These are phyloP conservation scores for Lottia scabra DNA, from an alignment of 2,888 invertebrate species.

Conservation along the genomic window DNA sequence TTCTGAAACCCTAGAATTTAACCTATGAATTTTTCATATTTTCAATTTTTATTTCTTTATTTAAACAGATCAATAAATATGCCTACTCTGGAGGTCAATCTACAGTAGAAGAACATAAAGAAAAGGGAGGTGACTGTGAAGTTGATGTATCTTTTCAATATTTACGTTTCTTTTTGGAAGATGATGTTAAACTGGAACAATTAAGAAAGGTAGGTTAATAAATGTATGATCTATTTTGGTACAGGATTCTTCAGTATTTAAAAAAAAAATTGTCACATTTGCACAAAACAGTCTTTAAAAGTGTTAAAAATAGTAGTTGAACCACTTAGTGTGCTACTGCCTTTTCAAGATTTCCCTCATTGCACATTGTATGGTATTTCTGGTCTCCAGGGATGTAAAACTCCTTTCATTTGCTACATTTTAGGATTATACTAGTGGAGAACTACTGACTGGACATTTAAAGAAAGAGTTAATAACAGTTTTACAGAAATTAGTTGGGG, in stretches of 20 bases:
- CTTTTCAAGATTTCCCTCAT: no score
- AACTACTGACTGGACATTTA: constrained; percentile 91
- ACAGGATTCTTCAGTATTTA: no score
- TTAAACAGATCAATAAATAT: constrained; percentile 83
- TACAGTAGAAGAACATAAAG: constrained; percentile 92
- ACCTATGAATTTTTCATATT: no score
- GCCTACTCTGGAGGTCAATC: constrained; percentile 97
- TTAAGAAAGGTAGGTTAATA: constrained; percentile 74
- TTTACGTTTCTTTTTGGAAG: constrained; percentile 93
- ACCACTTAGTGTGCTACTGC: no score
- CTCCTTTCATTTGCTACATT: neutral
- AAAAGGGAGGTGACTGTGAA: constrained; percentile 91
- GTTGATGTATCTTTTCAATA: constrained; percentile 97
- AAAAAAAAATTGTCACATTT: no score
- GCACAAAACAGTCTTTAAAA: no score
- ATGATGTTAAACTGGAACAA: constrained; percentile 86
- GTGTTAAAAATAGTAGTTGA: no score
- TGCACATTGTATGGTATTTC: no score
- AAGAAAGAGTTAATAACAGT: constrained; percentile 90
- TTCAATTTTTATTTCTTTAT: no score
- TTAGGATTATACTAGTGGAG: constrained; percentile 86
- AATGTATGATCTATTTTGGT: no score
- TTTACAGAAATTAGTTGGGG: constrained; percentile 81
- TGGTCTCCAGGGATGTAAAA: no score
- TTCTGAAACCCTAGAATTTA: no score